Conservation (phyloP, 2,797 vertebrate genomes). For the Muscicapa striata region DNA sequence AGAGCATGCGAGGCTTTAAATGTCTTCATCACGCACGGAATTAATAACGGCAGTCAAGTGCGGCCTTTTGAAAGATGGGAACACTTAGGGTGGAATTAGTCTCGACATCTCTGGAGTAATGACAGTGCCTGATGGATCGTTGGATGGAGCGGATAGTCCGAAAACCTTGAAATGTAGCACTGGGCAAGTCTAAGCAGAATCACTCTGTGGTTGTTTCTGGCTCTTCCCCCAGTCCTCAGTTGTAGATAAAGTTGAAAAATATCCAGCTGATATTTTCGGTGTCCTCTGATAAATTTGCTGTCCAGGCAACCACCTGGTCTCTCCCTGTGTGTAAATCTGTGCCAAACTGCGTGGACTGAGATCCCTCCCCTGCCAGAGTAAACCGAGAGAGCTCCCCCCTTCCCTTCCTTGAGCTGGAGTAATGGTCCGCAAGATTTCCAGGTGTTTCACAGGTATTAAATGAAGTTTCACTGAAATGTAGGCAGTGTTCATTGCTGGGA, state of each 20-base stretch:
- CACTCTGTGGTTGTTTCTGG: neutral
- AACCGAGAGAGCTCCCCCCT: neutral
- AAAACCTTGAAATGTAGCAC: neutral
- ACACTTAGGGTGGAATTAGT: neutral
- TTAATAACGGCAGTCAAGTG: neutral
- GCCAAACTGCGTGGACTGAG: neutral
- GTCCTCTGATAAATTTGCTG: neutral
- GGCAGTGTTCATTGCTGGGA: neutral
- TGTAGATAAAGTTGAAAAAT: neutral
- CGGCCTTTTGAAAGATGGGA: constrained; percentile 8
- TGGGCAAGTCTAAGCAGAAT: neutral
- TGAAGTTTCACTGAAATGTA: neutral
- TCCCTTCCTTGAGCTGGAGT: neutral
- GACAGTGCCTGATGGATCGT: neutral
- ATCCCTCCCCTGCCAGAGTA: neutral
- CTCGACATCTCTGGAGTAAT: neutral
- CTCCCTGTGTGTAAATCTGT: neutral
- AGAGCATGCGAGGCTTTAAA: constrained; percentile 13
- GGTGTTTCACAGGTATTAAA: neutral
- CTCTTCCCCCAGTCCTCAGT: neutral
- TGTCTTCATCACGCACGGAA: constrained; percentile 10
- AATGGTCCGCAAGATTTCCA: neutral
- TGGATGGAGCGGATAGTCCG: neutral
- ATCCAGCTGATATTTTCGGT: neutral
- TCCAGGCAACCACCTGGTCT: neutral